Conservation (phyloP, 1,140 invertebrate species). For the Aradophagus sp. region DNA sequence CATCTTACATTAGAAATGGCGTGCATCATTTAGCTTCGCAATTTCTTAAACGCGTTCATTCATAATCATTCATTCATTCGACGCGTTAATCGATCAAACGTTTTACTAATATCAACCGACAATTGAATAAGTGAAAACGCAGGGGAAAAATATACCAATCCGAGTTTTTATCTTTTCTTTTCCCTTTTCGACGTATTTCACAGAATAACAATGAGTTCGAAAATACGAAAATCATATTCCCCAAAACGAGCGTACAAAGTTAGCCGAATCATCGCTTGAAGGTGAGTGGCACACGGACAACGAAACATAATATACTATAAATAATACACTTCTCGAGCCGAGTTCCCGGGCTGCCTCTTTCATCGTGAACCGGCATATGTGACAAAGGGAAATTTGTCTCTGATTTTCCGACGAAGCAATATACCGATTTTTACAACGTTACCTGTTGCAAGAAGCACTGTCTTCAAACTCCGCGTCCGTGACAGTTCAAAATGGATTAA, state of each 20-base stretch:
- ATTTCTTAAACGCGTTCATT: not conserved
- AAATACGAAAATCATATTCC: conserved; percentile 20
- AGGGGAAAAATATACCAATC: too few species aligned
- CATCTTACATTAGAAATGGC: conserved; percentile 1
- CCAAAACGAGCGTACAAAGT: conserved; percentile 15
- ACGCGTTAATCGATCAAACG: not conserved
- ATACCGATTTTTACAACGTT: conserved; percentile 63
- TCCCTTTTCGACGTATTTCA: not conserved
- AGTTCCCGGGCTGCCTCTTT: conserved; percentile 25
- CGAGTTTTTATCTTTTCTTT: too few species aligned
- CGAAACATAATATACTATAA: conserved; percentile 30
- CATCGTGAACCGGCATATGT: conserved; percentile 36
- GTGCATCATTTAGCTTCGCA: not conserved
- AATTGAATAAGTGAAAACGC: too few species aligned
- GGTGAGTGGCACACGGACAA: conserved; percentile 14
- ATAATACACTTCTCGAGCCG: conserved; percentile 22
- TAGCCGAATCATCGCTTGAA: conserved; percentile 16
- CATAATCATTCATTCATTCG: not conserved
- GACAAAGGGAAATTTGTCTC: conserved; percentile 41
- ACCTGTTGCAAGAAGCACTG: conserved; percentile 66
- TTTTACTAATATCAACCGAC: not conserved
- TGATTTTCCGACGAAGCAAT: conserved; percentile 52
- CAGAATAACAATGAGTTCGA: not conserved
- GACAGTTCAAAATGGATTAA: conserved; percentile 61
- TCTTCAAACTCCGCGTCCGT: conserved; percentile 40